Percentiles rank a stretch among this genome's conserved stretches.
Conservation (phyloP, 1,140 invertebrate genomes). For the Oreohelix idahoensis region DNA sequence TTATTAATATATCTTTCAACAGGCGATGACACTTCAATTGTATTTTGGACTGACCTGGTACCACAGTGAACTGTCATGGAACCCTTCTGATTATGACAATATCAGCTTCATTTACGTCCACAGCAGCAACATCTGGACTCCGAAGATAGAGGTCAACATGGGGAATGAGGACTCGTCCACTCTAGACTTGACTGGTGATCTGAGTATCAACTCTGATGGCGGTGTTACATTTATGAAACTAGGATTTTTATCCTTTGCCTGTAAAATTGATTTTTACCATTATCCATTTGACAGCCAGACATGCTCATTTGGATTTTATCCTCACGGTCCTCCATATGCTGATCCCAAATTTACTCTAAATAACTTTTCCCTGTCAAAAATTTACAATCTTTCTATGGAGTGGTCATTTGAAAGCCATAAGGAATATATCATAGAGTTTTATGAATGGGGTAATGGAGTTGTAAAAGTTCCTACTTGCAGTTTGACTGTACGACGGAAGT, state of each 20-base stretch:
- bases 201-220: constrained; percentile 8
- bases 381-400: background rate
- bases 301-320: constrained; percentile 20
- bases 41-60: constrained; percentile 66
- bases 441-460: background rate
- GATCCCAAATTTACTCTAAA: background rate
- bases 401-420: background rate
- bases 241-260: constrained; percentile 28
- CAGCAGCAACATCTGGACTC: constrained; percentile 74
- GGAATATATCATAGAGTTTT: background rate
- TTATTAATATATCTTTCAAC: constrained; percentile 3
- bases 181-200: constrained; percentile 7
- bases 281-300: constrained; percentile 46
- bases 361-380: background rate
- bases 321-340: background rate
- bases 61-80: constrained; percentile 74
- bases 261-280: constrained; percentile 38
- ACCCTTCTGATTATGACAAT: constrained; percentile 71
- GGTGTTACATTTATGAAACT: constrained; percentile 53
- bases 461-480: constrained; percentile 64
- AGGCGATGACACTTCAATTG: constrained; percentile 39
- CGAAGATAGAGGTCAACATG: constrained; percentile 76
- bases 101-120: constrained; percentile 73
- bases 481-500: constrained; percentile 34
- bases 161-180: constrained; percentile 30